Conservation (phyloP, 2,888 invertebrate species). For the Carabus problematicus region DNA sequence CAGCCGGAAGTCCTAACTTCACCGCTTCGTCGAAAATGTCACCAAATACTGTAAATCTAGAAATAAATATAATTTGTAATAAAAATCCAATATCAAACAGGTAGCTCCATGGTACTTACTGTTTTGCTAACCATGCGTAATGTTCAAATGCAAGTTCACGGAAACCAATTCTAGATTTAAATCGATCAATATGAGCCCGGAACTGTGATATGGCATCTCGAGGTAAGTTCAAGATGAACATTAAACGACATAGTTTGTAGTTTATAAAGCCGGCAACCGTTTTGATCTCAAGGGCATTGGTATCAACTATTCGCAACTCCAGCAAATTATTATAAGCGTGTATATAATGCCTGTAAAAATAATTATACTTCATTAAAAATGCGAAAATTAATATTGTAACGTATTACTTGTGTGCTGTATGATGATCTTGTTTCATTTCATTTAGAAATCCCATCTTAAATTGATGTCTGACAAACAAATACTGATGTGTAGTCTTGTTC, state of each 20-base stretch:
- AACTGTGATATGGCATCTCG: constrained; percentile 96
- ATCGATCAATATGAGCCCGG: constrained; percentile 88
- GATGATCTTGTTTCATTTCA: constrained; percentile 90
- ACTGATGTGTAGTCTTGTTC: constrained; percentile 89
- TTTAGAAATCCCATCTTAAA: constrained; percentile 96
- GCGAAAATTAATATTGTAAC: constrained; percentile 17
- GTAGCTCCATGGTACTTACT: constrained; percentile 65
- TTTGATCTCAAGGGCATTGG: constrained; percentile 91
- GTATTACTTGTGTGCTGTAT: constrained; percentile 78
- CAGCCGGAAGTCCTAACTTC: constrained; percentile 86
- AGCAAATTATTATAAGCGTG: constrained; percentile 90
- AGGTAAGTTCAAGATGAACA: constrained; percentile 88
- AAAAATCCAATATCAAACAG: constrained; percentile 7
- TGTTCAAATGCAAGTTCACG: constrained; percentile 92
- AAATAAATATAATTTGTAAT: constrained; percentile 8
- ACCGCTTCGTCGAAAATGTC: constrained; percentile 97
- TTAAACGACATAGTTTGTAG: constrained; percentile 91
- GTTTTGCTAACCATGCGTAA: constrained; percentile 93
- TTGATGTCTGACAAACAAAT: constrained; percentile 92
- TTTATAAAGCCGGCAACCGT: constrained; percentile 94
- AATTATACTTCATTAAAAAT: constrained; percentile 30
- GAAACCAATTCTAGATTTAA: constrained; percentile 80
- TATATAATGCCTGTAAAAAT: constrained; percentile 72
- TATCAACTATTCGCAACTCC: constrained; percentile 88
- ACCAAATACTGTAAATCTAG: constrained; percentile 79